Evolutionary conservation across 2,888 invertebrate species (phyloP), one percentile per base, ranked within the genome.

Genomic region (Callosobruchus maculatus): DNA sequence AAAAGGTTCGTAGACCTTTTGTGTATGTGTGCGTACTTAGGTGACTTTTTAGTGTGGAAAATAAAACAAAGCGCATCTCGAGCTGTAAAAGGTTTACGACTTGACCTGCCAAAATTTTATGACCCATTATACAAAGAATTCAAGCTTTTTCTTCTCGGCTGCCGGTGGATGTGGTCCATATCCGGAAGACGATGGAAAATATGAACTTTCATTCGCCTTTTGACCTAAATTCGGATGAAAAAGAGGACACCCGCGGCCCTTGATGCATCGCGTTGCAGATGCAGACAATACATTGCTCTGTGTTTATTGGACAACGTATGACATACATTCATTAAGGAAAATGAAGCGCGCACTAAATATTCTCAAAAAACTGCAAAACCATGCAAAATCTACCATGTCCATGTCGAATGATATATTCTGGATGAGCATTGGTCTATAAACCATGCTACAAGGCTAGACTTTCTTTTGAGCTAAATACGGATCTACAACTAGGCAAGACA

Each of bases 91-190:
- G 75, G 76, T 78, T 78, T 78, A 78, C 77, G 78, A 77, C 77
- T 77, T 74, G 77, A 77, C 78, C 78, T 75, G 78, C 78, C 77
- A 78, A 78, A 78, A 71, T 75, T 78, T 78, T 78, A 78, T 75
- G 76, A 78, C 78, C 76, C 76, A 74, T 75, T 72, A 75, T 74
- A 70, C 72, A 71, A 72, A 74, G 74, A 76, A 73, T 75, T 74
- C 70, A 30, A 67, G 72, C 68, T 73, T 74, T 76, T 75, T 76
- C 73, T 72, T 67, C 73, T 13, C 5, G 1, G 49, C 4, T 49
- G 70, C 66, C 31, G 70, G 13, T 70, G 26, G 66, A 21, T 66
- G 22, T 66, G 20, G 20, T 71, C 18, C 67, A 67, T 21, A 70
- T 70, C 26, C 30, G 20, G 67, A 73, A 67, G 70, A 67, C 71